Conservation (phyloP, 1,140 invertebrate genomes). For the Tetragonula clypearis region DNA sequence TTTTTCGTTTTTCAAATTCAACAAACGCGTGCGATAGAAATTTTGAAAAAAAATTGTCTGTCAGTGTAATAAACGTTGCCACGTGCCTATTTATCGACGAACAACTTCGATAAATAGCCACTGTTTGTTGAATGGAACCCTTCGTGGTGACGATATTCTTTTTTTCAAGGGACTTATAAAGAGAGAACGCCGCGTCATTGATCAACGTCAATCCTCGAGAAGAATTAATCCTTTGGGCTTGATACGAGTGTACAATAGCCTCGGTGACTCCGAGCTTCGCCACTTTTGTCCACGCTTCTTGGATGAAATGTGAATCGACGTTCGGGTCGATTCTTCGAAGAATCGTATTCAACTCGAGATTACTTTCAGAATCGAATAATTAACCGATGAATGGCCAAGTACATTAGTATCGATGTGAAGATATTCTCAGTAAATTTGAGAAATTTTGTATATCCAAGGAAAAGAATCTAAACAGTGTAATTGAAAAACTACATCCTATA, state of each 20-base stretch:
- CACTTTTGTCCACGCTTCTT: background rate
- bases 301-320: background rate
- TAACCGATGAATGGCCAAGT: too few relatives aligned
- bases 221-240: constrained; percentile 21
- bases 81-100: background rate
- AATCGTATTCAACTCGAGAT: background rate
- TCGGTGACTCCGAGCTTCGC: too few relatives aligned
- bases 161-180: constrained; percentile 3
- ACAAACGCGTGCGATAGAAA: background rate
- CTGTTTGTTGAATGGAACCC: background rate
- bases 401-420: background rate
- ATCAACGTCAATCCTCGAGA: constrained; percentile 20
- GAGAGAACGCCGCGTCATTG: constrained; percentile 12
- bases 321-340: background rate
- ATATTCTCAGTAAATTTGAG: background rate
- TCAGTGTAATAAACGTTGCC: background rate
- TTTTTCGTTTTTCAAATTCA: too few relatives aligned
- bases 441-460: background rate
- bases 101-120: background rate
- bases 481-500: background rate
- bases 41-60: background rate
- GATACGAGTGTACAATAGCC: background rate
- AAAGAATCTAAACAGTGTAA: background rate
- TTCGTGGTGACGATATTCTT: background rate
- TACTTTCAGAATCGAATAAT: background rate